phyloP scores from a whole-genome alignment of 2,113 vertebrate genomes.

The Chloebia gouldiae region DNA sequence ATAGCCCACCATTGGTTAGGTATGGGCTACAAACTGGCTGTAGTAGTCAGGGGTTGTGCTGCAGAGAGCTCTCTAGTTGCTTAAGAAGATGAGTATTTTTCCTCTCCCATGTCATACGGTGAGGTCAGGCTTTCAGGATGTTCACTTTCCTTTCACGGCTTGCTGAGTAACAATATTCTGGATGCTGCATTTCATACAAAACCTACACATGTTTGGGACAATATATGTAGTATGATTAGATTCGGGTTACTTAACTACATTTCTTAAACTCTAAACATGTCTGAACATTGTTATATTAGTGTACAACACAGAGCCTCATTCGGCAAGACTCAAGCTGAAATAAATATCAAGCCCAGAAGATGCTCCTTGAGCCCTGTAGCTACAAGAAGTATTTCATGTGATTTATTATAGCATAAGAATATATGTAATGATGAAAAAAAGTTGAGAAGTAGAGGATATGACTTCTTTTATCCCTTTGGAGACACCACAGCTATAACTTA shows the following conservation, averaged over 20 bases:
- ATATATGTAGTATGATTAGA: not conserved
- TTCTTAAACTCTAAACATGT: not conserved
- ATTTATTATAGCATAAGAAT: conserved; percentile 43
- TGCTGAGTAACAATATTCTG: not conserved
- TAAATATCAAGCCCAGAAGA: conserved; percentile 12
- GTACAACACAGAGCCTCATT: not conserved
- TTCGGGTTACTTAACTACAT: not conserved
- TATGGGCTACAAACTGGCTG: not conserved
- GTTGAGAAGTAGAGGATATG: conserved; percentile 9
- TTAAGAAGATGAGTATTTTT: not conserved
- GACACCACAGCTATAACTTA: conserved; percentile 14
- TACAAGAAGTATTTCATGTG: conserved; percentile 30
- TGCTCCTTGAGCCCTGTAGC: conserved; percentile 3
- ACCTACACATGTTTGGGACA: not conserved
- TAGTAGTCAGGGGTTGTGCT: not conserved
- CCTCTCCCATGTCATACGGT: not conserved
- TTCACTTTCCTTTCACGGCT: not conserved
- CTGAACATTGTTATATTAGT: not conserved
- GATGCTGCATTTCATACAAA: not conserved
- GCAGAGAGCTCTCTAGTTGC: not conserved
- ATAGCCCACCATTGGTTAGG: not conserved
- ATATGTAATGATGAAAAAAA: conserved; percentile 23
- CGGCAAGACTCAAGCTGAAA: not conserved
- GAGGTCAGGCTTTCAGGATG: not conserved
- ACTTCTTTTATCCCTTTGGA: conserved; percentile 44